phyloP scores from a whole-genome alignment of 2,888 invertebrate genomes.

The Empis stercorea region DNA sequence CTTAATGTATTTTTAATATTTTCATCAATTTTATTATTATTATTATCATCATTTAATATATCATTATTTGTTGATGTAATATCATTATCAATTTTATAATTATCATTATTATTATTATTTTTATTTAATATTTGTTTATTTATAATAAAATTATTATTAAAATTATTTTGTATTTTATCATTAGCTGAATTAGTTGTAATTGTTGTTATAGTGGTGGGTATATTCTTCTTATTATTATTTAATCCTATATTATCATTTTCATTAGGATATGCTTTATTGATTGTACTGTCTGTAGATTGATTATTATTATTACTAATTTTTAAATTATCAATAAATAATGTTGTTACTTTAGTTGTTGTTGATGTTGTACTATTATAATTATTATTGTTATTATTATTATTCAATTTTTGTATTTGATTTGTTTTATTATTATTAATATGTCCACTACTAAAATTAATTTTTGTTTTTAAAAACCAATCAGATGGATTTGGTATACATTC shows the following conservation, averaged over 20 bases:
- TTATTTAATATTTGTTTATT: too few species aligned
- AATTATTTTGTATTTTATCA: too few species aligned
- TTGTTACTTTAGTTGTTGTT: not conserved
- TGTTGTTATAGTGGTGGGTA: too few species aligned
- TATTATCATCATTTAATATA: too few species aligned
- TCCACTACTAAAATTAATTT: slow-evolving; percentile 24
- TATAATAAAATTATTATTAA: too few species aligned
- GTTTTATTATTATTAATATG: not conserved
- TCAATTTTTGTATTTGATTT: not conserved
- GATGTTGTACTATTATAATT: not conserved
- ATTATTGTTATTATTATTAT: slow-evolving; percentile 4
- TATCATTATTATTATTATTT: too few species aligned
- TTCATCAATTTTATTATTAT: too few species aligned
- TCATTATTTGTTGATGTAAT: too few species aligned
- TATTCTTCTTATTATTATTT: not conserved
- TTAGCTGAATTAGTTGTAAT: too few species aligned
- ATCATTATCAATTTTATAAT: too few species aligned
- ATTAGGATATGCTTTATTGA: slow-evolving; percentile 13
- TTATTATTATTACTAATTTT: slow-evolving; percentile 10
- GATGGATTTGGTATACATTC: slow-evolving; percentile 33
- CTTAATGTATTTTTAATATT: too few species aligned
- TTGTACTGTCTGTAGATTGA: slow-evolving; percentile 14
- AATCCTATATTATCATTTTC: slow-evolving; percentile 9
- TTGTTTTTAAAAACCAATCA: slow-evolving; percentile 33
- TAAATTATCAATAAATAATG: slow-evolving; percentile 5